A percentile compares a stretch with the other conserved stretches of the same genome.
phyloP scores from a whole-genome alignment of 2,797 vertebrate genomes.

The Hozukius guyotensis region DNA sequence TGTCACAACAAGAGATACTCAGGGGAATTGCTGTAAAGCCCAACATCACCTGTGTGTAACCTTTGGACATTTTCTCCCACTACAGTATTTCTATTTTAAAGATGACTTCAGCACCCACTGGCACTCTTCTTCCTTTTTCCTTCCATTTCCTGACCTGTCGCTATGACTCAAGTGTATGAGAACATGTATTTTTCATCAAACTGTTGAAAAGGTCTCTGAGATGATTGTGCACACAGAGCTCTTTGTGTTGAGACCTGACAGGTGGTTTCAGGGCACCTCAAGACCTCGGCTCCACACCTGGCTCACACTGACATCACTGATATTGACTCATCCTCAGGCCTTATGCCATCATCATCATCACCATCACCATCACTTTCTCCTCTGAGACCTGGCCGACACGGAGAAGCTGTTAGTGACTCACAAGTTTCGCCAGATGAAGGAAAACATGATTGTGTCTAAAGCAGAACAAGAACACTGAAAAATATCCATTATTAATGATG shows the following conservation, averaged over 20 bases:
- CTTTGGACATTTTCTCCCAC: not conserved
- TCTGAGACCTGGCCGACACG: constrained; percentile 15
- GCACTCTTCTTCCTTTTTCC: constrained; percentile 23
- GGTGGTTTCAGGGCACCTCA: constrained; percentile 27
- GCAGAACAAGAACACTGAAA: not conserved
- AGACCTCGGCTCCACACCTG: constrained; percentile 20
- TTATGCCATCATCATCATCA: not conserved
- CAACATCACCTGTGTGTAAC: not conserved
- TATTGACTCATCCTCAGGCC: constrained; percentile 1
- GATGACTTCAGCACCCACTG: constrained; percentile 2
- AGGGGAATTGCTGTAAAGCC: not conserved
- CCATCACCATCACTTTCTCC: not conserved
- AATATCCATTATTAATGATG: not conserved
- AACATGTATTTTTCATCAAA: constrained; percentile 69
- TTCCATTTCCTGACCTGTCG: constrained; percentile 42
- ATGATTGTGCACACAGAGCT: constrained; percentile 7
- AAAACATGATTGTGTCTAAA: not conserved
- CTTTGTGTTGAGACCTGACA: constrained; percentile 45
- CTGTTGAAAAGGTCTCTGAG: constrained; percentile 51
- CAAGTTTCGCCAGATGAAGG: not conserved
- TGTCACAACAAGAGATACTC: constrained; percentile 1
- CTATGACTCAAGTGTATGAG: constrained; percentile 36
- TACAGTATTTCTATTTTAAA: constrained; percentile 17
- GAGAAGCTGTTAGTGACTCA: constrained; percentile 19
- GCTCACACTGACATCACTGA: constrained; percentile 17